Conservation (phyloP, 2,797 vertebrate species). For the Trichosurus vulpecula region DNA sequence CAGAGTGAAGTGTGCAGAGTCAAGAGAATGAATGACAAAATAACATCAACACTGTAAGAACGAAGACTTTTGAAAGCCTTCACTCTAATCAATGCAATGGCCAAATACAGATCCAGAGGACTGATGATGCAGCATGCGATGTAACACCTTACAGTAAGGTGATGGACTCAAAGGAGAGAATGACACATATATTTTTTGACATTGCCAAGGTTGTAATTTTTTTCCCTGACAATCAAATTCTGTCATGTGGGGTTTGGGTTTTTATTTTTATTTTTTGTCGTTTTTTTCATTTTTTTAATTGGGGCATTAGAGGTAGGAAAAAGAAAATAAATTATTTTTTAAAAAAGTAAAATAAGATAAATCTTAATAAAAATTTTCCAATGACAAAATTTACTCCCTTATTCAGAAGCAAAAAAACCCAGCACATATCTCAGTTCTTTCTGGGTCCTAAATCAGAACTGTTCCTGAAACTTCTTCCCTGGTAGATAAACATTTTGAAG, state of each 20-base stretch:
- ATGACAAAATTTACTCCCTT: background rate
- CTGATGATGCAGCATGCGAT: background rate
- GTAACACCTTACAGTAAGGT: background rate
- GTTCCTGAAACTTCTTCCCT: background rate
- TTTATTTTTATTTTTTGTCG: background rate
- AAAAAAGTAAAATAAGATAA: background rate
- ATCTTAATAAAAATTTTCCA: background rate
- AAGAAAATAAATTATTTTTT: background rate
- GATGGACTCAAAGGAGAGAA: background rate
- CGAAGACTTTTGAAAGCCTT: background rate
- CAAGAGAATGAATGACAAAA: background rate
- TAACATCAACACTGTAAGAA: background rate
- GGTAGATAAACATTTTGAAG: background rate
- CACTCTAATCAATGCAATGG: background rate
- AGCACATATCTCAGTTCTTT: background rate
- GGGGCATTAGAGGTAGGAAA: background rate
- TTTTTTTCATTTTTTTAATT: background rate
- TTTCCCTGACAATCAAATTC: background rate
- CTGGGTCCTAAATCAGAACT: background rate
- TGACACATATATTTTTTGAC: background rate
- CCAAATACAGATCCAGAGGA: background rate
- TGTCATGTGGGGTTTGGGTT: background rate
- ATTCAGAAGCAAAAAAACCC: background rate
- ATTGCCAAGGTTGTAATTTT: background rate
- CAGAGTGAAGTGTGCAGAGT: background rate